Percentiles rank a stretch among this genome's conserved stretches.
Conservation (phyloP, 2,888 invertebrate species). For the Erebia epiphron region DNA sequence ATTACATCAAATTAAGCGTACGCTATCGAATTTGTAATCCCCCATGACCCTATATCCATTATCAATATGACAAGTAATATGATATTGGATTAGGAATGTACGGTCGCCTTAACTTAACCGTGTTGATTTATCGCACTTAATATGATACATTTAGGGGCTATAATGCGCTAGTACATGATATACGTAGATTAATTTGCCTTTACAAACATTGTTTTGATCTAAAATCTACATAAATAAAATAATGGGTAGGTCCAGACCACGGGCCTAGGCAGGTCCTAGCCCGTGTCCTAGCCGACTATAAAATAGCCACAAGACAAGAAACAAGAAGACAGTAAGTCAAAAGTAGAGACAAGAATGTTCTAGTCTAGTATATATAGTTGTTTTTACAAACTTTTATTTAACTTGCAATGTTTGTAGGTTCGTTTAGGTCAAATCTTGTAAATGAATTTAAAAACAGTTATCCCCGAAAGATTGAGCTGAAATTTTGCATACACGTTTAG, state of each 20-base stretch:
- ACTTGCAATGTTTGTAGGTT: too few relatives aligned
- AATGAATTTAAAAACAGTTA: too few relatives aligned
- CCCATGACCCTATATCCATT: constrained; percentile 42
- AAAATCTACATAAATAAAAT: neutral
- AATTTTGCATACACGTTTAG: too few relatives aligned
- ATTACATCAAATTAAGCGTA: constrained; percentile 44
- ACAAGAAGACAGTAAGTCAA: too few relatives aligned
- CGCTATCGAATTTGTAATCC: constrained; percentile 45
- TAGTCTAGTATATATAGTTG: too few relatives aligned
- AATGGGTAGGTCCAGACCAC: neutral
- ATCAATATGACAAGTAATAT: constrained; percentile 42
- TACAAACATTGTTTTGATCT: neutral
- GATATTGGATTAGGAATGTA: constrained; percentile 40
- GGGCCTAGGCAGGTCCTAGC: neutral
- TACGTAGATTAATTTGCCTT: neutral
- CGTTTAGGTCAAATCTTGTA: too few relatives aligned
- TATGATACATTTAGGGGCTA: constrained; percentile 13
- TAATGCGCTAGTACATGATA: neutral
- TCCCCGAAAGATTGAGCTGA: too few relatives aligned
- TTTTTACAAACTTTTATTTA: too few relatives aligned
- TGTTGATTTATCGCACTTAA: constrained; percentile 27
- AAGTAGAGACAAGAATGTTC: too few relatives aligned
- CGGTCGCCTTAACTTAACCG: constrained; percentile 25
- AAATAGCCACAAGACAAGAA: too few relatives aligned
- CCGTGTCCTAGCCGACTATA: too few relatives aligned